Evolutionary conservation across 2,888 invertebrate species (phyloP).

Genomic region (Pandemis heparana): DNA sequence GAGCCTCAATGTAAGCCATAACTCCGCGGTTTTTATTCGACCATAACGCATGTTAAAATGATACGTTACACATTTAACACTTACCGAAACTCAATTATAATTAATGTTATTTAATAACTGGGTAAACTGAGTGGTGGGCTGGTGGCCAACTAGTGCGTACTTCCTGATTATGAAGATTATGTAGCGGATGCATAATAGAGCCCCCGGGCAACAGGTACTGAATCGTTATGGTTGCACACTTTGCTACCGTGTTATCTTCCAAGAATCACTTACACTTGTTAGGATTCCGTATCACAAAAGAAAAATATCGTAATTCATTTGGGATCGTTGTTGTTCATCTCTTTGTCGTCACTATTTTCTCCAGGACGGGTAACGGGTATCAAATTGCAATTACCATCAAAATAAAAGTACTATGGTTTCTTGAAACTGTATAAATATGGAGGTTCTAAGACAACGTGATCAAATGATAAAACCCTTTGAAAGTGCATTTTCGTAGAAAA

Average conservation of each 20-base stretch:
- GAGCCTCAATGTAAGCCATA: not conserved
- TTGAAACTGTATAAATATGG: too few species aligned
- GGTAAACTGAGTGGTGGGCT: constrained; percentile 25
- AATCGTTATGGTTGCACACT: constrained; percentile 11
- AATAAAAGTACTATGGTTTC: too few species aligned
- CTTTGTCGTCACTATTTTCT: too few species aligned
- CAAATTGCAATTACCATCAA: too few species aligned
- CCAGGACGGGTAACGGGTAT: too few species aligned
- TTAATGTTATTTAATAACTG: constrained; percentile 36
- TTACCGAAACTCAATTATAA: constrained; percentile 33
- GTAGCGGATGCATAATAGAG: constrained; percentile 28
- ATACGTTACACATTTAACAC: constrained; percentile 39
- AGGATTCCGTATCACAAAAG: too few species aligned
- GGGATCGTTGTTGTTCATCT: too few species aligned
- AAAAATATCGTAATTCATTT: too few species aligned
- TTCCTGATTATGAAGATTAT: constrained; percentile 36
- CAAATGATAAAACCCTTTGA: too few species aligned
- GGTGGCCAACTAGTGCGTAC: constrained; percentile 15
- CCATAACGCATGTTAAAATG: constrained; percentile 10
- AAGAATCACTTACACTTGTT: not conserved
- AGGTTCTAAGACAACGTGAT: too few species aligned
- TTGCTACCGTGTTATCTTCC: not conserved
- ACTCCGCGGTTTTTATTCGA: not conserved
- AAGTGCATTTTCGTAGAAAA: too few species aligned
- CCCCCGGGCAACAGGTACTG: constrained; percentile 6